Evolutionary conservation across 2,888 invertebrate genomes (phyloP), one percentile per base, ranked within the genome.

Genomic region (Tanypteryx hageni): DNA sequence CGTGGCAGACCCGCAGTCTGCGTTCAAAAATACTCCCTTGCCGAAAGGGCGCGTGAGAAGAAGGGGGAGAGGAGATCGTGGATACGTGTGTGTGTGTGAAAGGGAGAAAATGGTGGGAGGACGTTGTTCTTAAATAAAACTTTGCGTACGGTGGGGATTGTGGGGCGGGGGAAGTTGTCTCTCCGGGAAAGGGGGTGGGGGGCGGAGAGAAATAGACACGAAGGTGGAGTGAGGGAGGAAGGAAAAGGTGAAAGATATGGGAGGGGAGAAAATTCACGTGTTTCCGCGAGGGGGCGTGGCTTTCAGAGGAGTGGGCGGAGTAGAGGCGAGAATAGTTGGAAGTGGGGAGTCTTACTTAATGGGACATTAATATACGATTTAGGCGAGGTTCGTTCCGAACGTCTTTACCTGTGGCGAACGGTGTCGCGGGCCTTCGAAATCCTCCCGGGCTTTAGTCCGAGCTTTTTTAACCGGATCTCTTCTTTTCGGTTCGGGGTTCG

Each of bases 11-110:
- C 89, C 89, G 44, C 89, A 44, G 89, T 89, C 89, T 89, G 64
- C 89, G 89, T 89, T 89, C 89, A 64, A 89, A 89, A 89, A 89
- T 89, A 89, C 89, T 89, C 89, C 83, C 57, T 11, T n/a, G 89
- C 11, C 89, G 89, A 64, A 89, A 89, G 89, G 64, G 86, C 86
- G 86, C n/a, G 86, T 44, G 89, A 89, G 64, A 89, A 64, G 27
- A 27, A 2, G 89, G 31, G 0, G 76, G 76, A 44, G 64, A 16
- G 86, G 3, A 27, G 86, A 14, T 9, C n/a, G 18, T 44, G 83
- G 83, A 57, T 83, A 57, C 57, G 83, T 56, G 44, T 83, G 83
- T 83, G 86, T 59, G 86, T 31, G 61, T 89, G 61, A 89, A 86
- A 18, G 76, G 18, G 27, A 83, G 57, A 57, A 44, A 57, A 4